Evolutionary conservation across 2,113 vertebrate genomes (phyloP), one percentile per base, ranked within the genome.

Genomic region (Crotophaga sulcirostris): DNA sequence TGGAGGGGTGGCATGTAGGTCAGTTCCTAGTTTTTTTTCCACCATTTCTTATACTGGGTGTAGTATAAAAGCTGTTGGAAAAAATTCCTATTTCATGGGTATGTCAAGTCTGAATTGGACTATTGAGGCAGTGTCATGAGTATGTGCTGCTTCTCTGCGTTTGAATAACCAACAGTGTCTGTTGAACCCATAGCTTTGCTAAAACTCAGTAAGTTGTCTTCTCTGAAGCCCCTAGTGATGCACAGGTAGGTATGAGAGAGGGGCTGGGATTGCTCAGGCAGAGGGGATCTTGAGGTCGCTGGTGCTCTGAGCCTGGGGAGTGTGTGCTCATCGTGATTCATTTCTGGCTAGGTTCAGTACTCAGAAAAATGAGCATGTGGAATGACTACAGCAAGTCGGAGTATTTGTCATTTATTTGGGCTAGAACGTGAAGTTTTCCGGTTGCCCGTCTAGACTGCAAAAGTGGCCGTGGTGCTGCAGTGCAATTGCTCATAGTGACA

Each of bases 361-460:
- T 0, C 20, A 89, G 91, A 72, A 68, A 67, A 89, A 74, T 38
- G 66, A 93, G 58, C 16, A 0, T 60, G 69, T 79, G 58, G 68
- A 87, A 60, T 62, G 74, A 76, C 28, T 52, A 4, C 16, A 45
- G 52, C 58, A 42, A 44, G 11, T 21, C 21, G n/a, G 76, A 74
- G 36, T 82, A 52, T 87, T 92, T 89, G 77, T 91, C 87, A 42
- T 79, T 69, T 89, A 54, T 93, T 92, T 94, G 92, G 83, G 94
- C 73, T 90, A 86, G 76, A 67, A 67, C 64, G 8, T 68, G n/a
- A 16, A 38, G 45, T 80, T 67, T 67, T 70, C 55, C 3, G 3
- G n/a, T 74, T 84, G 88, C 62, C 86, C 7, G 33, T 84, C 84
- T 91, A 45, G 91, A 86, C 90, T 56, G 49, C 44, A 34, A 15